Evolutionary conservation across 2,113 vertebrate species (phyloP).

Genomic region (Thamnaconus septentrionalis): DNA sequence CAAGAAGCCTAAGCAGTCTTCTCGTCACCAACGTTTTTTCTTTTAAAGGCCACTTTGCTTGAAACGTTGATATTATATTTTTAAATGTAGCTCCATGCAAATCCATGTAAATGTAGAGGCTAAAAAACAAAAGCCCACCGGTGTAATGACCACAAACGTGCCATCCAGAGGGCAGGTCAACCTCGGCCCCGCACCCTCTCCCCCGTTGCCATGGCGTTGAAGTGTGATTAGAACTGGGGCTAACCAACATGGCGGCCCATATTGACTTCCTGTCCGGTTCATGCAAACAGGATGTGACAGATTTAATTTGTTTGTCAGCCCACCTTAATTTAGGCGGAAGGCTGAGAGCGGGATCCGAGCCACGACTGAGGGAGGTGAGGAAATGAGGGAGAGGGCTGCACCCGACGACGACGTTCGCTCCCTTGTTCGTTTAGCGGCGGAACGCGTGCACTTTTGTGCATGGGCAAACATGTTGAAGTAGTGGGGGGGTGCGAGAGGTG

Average conservation of each 20-base stretch:
- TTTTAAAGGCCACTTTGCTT: too few relatives aligned
- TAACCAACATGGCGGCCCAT: conserved; percentile 74
- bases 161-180: background rate
- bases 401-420: conserved; percentile 7
- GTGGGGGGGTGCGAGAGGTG: background rate
- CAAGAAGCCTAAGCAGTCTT: too few relatives aligned
- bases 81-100: too few relatives aligned
- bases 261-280: conserved; percentile 78
- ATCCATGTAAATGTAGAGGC: too few relatives aligned
- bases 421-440: conserved; percentile 25
- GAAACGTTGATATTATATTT: too few relatives aligned
- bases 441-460: conserved; percentile 2
- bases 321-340: conserved; percentile 80
- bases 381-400: conserved; percentile 23
- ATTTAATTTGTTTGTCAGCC: conserved; percentile 82
- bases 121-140: too few relatives aligned
- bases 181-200: conserved; percentile 34
- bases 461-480: background rate
- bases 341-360: conserved; percentile 61
- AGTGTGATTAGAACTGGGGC: conserved; percentile 78
- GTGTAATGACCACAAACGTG: too few relatives aligned
- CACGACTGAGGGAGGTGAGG: conserved; percentile 31
- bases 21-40: too few relatives aligned
- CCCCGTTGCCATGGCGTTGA: conserved; percentile 58
- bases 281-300: conserved; percentile 80